These are phyloP conservation scores for Macrosoma leucophasiata DNA, from an alignment of 2,888 invertebrate species.

Conservation along the genomic window DNA sequence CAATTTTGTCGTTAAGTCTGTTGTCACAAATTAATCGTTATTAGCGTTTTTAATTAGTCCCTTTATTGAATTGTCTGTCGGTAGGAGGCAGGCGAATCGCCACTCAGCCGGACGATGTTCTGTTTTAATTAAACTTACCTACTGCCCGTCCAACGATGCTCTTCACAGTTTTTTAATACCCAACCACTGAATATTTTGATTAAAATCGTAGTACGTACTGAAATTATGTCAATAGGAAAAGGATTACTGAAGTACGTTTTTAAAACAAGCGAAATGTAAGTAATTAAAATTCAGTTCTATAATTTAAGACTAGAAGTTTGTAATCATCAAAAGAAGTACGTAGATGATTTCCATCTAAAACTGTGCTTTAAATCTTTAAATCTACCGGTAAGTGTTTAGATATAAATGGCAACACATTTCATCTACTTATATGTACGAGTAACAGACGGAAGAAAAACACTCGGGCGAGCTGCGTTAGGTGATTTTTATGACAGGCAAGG, in stretches of 20 bases:
- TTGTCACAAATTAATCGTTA: slow-evolving; percentile 57
- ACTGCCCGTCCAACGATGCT: slow-evolving; percentile 31
- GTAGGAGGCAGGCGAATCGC: slow-evolving; percentile 31
- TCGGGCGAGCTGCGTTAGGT: slow-evolving; percentile 34
- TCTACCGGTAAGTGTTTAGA: too few species aligned
- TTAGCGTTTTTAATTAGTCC: slow-evolving; percentile 60
- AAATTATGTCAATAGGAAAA: too few species aligned
- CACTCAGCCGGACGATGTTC: slow-evolving; percentile 37
- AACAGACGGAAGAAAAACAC: slow-evolving; percentile 7
- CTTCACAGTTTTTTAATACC: too few species aligned
- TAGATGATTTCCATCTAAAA: neutral
- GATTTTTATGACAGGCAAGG: slow-evolving; percentile 60
- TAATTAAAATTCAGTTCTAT: too few species aligned
- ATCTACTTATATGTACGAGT: slow-evolving; percentile 6
- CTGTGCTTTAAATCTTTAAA: too few species aligned
- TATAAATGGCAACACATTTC: neutral
- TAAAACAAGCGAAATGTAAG: too few species aligned
- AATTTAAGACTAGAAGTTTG: slow-evolving; percentile 7
- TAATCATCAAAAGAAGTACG: neutral
- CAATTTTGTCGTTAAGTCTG: slow-evolving; percentile 41
- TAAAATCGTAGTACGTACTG: slow-evolving; percentile 1
- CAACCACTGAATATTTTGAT: slow-evolving; percentile 6
- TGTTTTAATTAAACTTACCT: slow-evolving; percentile 61
- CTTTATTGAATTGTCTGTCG: slow-evolving; percentile 43
- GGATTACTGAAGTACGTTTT: too few species aligned